phyloP scores from a whole-genome alignment of 2,113 vertebrate species.

The Microtus pennsylvanicus region DNA sequence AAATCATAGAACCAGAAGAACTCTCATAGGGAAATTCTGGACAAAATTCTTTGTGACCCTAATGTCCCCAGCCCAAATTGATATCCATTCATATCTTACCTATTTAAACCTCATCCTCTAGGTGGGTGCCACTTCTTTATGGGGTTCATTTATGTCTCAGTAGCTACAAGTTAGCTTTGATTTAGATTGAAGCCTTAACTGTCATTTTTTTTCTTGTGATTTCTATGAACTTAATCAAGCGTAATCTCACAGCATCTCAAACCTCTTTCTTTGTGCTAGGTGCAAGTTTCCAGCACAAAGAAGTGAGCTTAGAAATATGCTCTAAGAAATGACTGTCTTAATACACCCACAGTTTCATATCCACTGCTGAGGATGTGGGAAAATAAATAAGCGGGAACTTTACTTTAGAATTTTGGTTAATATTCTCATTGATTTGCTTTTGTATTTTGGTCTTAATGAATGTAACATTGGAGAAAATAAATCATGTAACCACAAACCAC shows the following conservation, averaged over 20 bases:
- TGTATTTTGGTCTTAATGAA: conserved; percentile 29
- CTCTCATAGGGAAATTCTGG: conserved; percentile 3
- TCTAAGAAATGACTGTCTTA: not conserved
- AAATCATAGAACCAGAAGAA: conserved; percentile 54
- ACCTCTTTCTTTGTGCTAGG: not conserved
- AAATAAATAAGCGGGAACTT: not conserved
- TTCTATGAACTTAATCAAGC: not conserved
- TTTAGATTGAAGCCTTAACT: not conserved
- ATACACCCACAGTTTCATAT: not conserved
- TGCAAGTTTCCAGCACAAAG: not conserved
- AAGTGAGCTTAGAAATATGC: not conserved
- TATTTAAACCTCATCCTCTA: not conserved
- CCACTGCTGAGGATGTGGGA: not conserved
- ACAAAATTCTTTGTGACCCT: not conserved
- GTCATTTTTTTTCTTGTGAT: not conserved
- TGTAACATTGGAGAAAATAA: conserved; percentile 1
- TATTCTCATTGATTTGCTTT: not conserved
- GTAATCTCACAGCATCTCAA: not conserved
- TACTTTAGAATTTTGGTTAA: not conserved
- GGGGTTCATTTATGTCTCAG: not conserved
- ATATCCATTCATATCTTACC: not conserved
- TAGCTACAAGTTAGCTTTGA: not conserved
- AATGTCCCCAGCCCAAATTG: not conserved
- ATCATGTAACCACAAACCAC: not conserved
- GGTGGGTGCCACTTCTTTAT: no score